Evolutionary conservation across 2,888 invertebrate species (phyloP), one percentile per base, ranked within the genome.

Genomic region (Drosophila setosimentum): DNA sequence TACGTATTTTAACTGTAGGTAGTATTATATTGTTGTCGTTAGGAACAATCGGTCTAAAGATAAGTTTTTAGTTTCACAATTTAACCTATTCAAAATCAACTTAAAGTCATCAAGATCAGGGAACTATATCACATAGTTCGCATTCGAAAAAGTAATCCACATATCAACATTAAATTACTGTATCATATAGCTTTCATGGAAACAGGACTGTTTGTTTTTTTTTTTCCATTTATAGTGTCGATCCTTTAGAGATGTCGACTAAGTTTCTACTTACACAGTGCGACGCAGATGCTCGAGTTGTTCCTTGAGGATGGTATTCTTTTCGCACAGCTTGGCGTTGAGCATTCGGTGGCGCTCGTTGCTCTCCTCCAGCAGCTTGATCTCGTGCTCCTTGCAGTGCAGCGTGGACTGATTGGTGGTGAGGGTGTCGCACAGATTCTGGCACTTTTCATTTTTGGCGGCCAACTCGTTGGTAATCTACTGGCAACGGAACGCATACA

Each of bases 321-420:
- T 91, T 32, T 92, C 90, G n/a, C 90, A 91, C 51, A 92, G 90
- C n/a, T 85, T 91, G 0, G 89, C 85, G 10, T 92, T 88, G 11
- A 91, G 58, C 53, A 78, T 75, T 45, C 89, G 85, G 55, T 79
- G 81, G 16, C 92, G 83, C 0, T 82, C 78, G 49, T 89, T 87
- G 59, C 82, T 92, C 58, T 93, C 91, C 64, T 91, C 89, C 37
- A 93, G 68, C 32, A 92, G 63, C 65, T 91, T 90, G 0, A 93
- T 92, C 24, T 88, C 84, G 33, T 92, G 87, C 37, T 92, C 89
- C 65, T 91, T 91, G 6, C 83, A 81, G 0, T 84, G 80, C 2
- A 93, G 45, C 50, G 92, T 87, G n/a, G 87, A 58, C 60, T 92
- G 92, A 63, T 91, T 93, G 3, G 62, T 53, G 24, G 79, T 83